Evolutionary conservation across 1,140 invertebrate species (phyloP), one percentile per base, ranked within the genome.

Genomic region (Alviniconcha marisindica): DNA sequence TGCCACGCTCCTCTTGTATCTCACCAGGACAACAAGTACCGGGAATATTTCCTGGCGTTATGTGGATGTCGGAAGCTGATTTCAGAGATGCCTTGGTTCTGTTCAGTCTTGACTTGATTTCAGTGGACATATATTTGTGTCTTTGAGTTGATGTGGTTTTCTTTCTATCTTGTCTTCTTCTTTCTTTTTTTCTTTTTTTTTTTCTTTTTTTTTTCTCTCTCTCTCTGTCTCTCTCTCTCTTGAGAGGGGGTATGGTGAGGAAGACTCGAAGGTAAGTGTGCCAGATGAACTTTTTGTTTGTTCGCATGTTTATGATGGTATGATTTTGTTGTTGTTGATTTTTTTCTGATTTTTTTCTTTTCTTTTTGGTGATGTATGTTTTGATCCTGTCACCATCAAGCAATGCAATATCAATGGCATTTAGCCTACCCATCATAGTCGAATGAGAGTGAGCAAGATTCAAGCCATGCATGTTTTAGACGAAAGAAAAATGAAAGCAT

Each of bases 1-100:
- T 24, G 69, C 69, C 69, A 24, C 33, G 33, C 40, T 38, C 44
- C 10, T 71, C 24, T 71, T 71, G 36, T 42, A 18, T 42, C 69
- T 71, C 31, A 71, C 63, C 28, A 33, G 33, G 1, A 71, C 33
- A 40, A 4, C 33, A 71, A 71, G 21, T 18, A 42, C 4, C 14
- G 36, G 10, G 36, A 15, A 15, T 40, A 36, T 69, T 14, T 69
- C 24, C 24, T 36, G 63, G 28, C 36, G 69, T 71, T 40, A 21
- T 24, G 36, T 69, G 60, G 78, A 80, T 14, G n/a, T 80, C 38
- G 54, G 78, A 42, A 21, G 78, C 51, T 42, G 78, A 31, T n/a
- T 66, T 80, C 60, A 28, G 78, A 66, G 56, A 69, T 66, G 60
- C 38, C 56, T 80, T 80, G 60, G 78, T 80, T 80, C 38, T 40